phyloP scores from a whole-genome alignment of 2,113 vertebrate genomes.

The cattle (Bos taurus) region DNA sequence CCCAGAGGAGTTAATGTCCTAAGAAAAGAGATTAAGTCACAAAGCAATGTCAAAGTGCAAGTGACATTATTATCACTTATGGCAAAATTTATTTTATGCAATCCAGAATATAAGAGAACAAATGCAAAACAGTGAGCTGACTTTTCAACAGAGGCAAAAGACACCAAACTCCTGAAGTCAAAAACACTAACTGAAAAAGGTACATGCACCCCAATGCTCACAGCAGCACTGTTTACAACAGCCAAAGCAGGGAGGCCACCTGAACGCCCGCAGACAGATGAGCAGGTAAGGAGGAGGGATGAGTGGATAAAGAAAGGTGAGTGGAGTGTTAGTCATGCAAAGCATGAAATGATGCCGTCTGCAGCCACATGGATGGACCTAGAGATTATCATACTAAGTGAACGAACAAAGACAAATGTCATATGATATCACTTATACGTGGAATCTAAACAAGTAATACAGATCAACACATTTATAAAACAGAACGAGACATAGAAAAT shows the following conservation, averaged over 20 bases:
- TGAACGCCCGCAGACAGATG: neutral
- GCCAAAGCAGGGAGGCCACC: neutral
- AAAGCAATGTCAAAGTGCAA: neutral
- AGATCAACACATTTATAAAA: neutral
- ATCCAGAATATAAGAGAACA: neutral
- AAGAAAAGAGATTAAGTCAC: neutral
- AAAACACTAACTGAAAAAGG: neutral
- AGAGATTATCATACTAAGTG: neutral
- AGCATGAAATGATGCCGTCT: neutral
- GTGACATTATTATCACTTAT: neutral
- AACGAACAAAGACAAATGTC: neutral
- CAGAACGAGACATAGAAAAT: neutral
- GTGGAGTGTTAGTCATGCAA: neutral
- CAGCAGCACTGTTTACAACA: neutral
- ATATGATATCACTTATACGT: neutral
- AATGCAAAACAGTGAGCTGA: neutral
- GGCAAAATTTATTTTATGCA: neutral
- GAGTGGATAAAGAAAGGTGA: neutral
- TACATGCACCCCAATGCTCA: neutral
- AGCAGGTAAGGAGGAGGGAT: neutral
- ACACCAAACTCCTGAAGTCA: neutral
- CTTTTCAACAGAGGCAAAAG: neutral
- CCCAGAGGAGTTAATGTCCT: neutral
- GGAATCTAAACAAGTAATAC: neutral
- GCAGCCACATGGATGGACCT: neutral